Evolutionary conservation across 2,797 vertebrate species (phyloP).

Genomic region (Myripristis jacobus): DNA sequence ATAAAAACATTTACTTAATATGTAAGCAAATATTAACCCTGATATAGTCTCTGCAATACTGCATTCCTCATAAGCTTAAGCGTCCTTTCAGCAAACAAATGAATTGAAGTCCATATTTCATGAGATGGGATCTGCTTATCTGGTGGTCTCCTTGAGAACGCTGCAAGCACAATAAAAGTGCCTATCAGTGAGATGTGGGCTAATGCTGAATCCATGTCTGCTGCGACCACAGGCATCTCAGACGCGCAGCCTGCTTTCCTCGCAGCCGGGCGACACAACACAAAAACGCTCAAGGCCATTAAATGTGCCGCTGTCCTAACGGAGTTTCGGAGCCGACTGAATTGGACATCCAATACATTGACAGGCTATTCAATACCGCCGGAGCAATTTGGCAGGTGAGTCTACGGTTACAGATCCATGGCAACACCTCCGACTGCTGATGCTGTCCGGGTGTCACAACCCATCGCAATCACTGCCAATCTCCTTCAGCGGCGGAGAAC

Average conservation of each 20-base stretch:
- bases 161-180: constrained; percentile 24
- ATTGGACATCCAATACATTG: constrained; percentile 61
- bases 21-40: background rate
- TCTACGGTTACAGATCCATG: constrained; percentile 47
- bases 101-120: background rate
- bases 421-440: constrained; percentile 58
- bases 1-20: background rate
- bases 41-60: background rate
- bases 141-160: background rate
- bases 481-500: constrained; percentile 41
- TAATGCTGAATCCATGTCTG: constrained; percentile 63
- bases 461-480: constrained; percentile 66
- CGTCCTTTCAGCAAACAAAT: background rate
- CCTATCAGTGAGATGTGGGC: constrained; percentile 41
- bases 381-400: constrained; percentile 65
- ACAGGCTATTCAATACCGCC: constrained; percentile 51
- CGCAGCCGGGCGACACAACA: constrained; percentile 53
- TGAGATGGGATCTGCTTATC: constrained; percentile 15
- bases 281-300: constrained; percentile 46
- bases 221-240: constrained; percentile 62
- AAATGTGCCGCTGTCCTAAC: constrained; percentile 23
- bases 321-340: constrained; percentile 61
- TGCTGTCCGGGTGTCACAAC: constrained; percentile 64
- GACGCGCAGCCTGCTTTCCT: constrained; percentile 58
- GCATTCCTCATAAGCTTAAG: constrained; percentile 3